phyloP scores from a whole-genome alignment of 2,888 invertebrate genomes.

The Troilus luridus region DNA sequence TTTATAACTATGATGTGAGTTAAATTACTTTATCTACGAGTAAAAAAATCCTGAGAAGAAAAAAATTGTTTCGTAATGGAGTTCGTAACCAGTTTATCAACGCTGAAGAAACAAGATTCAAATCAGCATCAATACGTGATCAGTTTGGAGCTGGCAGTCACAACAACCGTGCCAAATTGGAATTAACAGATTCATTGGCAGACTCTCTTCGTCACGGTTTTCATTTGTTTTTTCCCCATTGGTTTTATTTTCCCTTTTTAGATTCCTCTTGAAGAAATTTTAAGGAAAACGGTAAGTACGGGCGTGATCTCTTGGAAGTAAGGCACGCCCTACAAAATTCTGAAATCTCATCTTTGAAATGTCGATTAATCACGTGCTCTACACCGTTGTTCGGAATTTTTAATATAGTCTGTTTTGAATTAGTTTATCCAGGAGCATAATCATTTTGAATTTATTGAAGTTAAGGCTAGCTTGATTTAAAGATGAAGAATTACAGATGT shows the following conservation, averaged over 20 bases:
- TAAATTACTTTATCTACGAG: too few species aligned
- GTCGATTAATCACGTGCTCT: background rate
- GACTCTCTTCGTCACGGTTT: background rate
- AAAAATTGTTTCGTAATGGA: background rate
- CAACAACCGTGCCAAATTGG: conserved; percentile 11
- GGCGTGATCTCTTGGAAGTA: background rate
- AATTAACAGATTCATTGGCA: conserved; percentile 40
- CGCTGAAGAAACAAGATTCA: background rate
- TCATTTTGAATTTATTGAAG: background rate
- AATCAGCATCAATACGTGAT: background rate
- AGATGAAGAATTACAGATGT: too few species aligned
- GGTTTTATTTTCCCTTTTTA: background rate
- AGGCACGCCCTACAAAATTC: background rate
- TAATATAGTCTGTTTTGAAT: background rate
- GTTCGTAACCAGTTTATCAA: background rate
- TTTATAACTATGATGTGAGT: background rate
- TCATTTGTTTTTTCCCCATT: background rate
- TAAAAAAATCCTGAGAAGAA: background rate
- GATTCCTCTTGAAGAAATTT: background rate
- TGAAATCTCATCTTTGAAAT: background rate
- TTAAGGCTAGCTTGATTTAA: too few species aligned
- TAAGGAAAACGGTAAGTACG: background rate
- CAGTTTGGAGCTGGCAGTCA: background rate
- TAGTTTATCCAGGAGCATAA: background rate
- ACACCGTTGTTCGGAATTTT: background rate